These are phyloP conservation scores for Diaperis boleti DNA, from an alignment of 2,888 invertebrate genomes.

Conservation along the genomic window DNA sequence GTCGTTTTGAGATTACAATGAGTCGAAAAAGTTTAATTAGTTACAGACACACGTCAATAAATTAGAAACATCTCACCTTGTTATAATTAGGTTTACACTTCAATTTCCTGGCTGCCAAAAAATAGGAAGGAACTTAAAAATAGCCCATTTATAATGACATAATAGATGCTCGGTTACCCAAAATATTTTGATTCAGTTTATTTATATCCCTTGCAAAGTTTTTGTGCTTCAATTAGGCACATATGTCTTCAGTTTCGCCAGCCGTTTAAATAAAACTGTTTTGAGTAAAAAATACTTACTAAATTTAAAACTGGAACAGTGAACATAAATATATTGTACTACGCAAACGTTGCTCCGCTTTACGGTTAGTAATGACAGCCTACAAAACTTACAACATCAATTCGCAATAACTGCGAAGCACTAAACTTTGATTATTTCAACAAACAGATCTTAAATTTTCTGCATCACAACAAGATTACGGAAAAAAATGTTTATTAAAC, in stretches of 20 bases:
- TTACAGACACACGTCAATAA: no score
- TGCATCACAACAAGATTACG: background rate
- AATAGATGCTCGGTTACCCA: no score
- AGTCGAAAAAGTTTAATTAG: no score
- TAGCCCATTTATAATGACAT: no score
- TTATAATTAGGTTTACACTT: background rate
- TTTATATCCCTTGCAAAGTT: background rate
- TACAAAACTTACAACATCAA: conserved; percentile 29
- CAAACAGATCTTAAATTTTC: conserved; percentile 11
- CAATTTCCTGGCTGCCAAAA: background rate
- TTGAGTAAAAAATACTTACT: conserved; percentile 11
- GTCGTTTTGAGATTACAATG: no score
- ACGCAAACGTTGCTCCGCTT: conserved; percentile 26
- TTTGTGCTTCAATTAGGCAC: background rate
- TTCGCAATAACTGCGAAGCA: conserved; percentile 26
- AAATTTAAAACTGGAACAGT: conserved; percentile 28
- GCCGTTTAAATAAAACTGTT: conserved; percentile 1
- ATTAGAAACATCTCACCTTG: no score
- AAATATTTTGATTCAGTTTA: no score
- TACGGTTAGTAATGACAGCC: conserved; percentile 29
- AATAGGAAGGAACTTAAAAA: no score
- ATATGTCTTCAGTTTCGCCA: no score
- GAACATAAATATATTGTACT: conserved; percentile 31
- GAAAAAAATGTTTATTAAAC: no score
- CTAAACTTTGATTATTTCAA: conserved; percentile 18